Conservation (phyloP, 2,797 vertebrate species). For the Scyliorhinus canicula region DNA sequence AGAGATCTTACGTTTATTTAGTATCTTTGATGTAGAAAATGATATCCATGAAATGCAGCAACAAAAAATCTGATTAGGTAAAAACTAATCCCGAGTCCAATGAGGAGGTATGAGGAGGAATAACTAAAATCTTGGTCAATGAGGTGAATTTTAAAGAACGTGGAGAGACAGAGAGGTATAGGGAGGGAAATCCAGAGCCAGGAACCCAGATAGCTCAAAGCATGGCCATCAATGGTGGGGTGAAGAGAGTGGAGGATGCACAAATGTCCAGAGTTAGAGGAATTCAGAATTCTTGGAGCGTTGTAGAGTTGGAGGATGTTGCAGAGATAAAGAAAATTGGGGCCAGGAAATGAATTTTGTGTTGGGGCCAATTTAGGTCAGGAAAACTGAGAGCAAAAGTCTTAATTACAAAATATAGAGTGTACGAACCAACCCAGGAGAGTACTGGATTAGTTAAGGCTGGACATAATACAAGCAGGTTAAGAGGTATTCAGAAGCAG, state of each 20-base stretch:
- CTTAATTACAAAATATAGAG: no score
- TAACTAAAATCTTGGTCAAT: background rate
- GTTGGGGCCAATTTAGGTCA: no score
- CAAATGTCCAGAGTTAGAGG: background rate
- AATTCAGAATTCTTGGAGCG: background rate
- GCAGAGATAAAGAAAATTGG: background rate
- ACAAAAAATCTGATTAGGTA: background rate
- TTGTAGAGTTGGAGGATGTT: background rate
- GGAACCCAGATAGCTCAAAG: background rate
- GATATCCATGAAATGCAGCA: no score
- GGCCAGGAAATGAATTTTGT: no score
- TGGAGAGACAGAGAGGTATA: background rate
- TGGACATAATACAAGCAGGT: no score
- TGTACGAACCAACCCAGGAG: no score
- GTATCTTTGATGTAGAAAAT: background rate
- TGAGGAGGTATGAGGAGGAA: background rate
- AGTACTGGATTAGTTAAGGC: no score
- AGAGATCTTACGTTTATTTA: background rate
- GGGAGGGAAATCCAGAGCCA: background rate
- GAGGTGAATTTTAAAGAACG: background rate
- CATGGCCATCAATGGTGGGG: background rate
- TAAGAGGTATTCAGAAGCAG: no score
- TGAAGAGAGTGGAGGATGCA: background rate
- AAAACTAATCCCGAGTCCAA: background rate
- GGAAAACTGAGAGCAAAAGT: no score